Conservation (phyloP, 2,113 vertebrate genomes). For the Odocoileus virginianus region DNA sequence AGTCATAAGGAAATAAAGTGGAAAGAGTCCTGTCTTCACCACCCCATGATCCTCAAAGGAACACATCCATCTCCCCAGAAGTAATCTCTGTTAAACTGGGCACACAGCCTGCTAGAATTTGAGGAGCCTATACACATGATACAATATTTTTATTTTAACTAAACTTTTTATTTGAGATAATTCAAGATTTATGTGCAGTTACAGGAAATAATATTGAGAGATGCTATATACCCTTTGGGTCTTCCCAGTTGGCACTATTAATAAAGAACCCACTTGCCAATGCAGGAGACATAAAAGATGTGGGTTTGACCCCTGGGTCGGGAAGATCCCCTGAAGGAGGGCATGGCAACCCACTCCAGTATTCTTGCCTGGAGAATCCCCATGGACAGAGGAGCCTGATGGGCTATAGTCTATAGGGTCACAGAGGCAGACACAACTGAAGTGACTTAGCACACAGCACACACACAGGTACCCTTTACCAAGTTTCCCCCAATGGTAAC, state of each 20-base stretch:
- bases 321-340: not conserved
- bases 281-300: not conserved
- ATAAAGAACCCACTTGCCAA: not conserved
- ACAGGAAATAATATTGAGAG: not conserved
- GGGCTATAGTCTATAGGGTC: not conserved
- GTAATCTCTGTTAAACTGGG: not conserved
- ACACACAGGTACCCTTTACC: not conserved
- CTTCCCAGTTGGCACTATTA: not conserved
- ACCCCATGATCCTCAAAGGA: not conserved
- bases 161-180: not conserved
- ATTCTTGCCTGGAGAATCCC: not conserved
- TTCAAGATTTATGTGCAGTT: not conserved
- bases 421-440: not conserved
- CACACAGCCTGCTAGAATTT: not conserved
- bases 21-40: not conserved
- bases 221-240: not conserved
- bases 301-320: not conserved
- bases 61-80: not conserved
- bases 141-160: not conserved
- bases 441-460: not conserved
- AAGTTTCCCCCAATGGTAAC: not conserved
- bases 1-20: not conserved
- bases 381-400: not conserved
- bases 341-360: not conserved
- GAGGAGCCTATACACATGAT: not conserved